Base-by-base conservation (phyloP, 2,113 vertebrate genomes). In the Dascyllus trimaculatus region DNA sequence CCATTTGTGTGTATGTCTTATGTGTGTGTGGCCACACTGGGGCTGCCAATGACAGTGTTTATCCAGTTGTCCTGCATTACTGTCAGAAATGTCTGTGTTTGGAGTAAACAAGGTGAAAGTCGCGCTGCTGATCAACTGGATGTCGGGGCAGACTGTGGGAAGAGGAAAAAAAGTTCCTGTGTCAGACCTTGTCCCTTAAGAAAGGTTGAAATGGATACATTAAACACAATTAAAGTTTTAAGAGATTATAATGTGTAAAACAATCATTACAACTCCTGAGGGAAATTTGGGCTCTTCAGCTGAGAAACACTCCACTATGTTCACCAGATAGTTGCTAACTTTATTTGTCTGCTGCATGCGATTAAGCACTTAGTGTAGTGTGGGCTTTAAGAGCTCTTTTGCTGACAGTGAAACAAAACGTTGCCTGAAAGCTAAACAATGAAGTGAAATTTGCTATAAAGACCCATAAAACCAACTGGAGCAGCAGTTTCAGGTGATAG, bases 41-140 rank as follows among this genome's bases (percentile, higher is more conserved):
- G 25, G 48, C 79, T 90, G 95, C 89, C 88, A 89, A 87, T 84
- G 89, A 80, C 82, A 0, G 21, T 96, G 93, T 97, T 97, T 97
- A 89, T 95, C 96, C 95, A 96, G 95, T 97, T 97, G 96, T 94
- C 94, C 83, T 87, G 85, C 91, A 96, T 97, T 96, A 97, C 83
- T 85, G 91, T 79, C 73, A 95, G 81, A 58, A 89, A 90, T 82
- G 86, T 91, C 88, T 82, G 57, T 78, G 65, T 85, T 80, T 85
- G 62, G 66, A 73, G 54, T 17, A 51, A 45, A 29, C 5, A 14
- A 54, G 26, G 58, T n/a, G 61, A 73, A 73, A 53, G 63, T 67
- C n/a, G 11, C 26, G 52, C 11, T 64, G 35, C 24, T 22, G 68
- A 71, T 49, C 4, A 4, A 35, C 25, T 40, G 35, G 7, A 75